phyloP scores from a whole-genome alignment of 2,113 vertebrate species.

The Megalops atlanticus region DNA sequence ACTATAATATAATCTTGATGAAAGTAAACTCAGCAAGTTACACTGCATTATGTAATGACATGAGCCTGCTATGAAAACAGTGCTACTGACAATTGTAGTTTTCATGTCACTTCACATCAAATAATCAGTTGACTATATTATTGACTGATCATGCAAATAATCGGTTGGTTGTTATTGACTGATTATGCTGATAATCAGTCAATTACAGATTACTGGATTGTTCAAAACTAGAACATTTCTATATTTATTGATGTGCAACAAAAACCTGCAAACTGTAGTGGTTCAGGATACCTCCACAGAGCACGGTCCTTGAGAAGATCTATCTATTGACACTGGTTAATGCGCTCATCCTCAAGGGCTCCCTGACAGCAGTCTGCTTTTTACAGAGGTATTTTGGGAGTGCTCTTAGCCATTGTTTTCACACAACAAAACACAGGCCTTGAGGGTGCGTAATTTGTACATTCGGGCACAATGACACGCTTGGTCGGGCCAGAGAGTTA shows the following conservation, averaged over 20 bases:
- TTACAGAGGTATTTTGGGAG: constrained; percentile 9
- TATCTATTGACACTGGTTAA: constrained; percentile 9
- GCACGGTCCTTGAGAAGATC: neutral
- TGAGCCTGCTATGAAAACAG: neutral
- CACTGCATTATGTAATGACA: neutral
- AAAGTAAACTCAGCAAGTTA: neutral
- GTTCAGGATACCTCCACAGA: neutral
- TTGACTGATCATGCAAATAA: no score
- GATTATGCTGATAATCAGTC: neutral
- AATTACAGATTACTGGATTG: neutral
- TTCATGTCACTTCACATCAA: neutral
- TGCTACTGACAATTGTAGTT: neutral
- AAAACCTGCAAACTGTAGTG: neutral
- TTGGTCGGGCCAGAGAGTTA: neutral
- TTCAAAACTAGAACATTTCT: neutral
- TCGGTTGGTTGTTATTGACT: no score
- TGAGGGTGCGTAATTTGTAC: neutral
- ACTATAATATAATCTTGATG: neutral
- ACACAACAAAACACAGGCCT: constrained; percentile 12
- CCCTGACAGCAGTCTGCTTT: neutral
- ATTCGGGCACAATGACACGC: constrained; percentile 5
- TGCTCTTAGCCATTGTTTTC: constrained; percentile 24
- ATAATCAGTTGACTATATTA: no score
- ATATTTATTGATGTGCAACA: neutral
- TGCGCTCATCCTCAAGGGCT: constrained; percentile 1